Conservation (phyloP, 2,113 vertebrate species). For the Datnioides undecimradiatus region DNA sequence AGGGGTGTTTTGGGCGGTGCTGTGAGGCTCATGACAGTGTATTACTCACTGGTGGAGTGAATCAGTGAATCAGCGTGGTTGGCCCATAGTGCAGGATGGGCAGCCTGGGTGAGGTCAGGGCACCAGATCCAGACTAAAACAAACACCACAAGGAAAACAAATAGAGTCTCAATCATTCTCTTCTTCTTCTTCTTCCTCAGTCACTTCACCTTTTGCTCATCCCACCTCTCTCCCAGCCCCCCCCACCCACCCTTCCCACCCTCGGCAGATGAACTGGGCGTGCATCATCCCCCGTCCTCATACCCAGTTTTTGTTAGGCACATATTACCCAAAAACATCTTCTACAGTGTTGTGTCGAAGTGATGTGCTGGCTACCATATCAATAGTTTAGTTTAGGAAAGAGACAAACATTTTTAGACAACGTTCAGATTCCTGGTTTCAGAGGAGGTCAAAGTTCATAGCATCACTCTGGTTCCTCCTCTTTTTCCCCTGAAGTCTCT, state of each 20-base stretch:
- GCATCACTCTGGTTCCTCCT: slow-evolving; percentile 71
- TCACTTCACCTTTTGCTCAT: slow-evolving; percentile 17
- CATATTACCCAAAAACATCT: slow-evolving; percentile 88
- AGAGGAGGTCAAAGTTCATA: slow-evolving; percentile 65
- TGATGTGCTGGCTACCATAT: slow-evolving; percentile 95
- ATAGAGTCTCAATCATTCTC: slow-evolving; percentile 25
- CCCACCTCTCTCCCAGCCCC: slow-evolving; percentile 28
- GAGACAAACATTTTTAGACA: slow-evolving; percentile 74
- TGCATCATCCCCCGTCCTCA: slow-evolving; percentile 49
- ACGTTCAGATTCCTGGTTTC: slow-evolving; percentile 65
- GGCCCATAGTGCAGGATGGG: slow-evolving; percentile 84
- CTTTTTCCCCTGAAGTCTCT: slow-evolving; percentile 76
- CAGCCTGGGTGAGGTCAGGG: slow-evolving; percentile 78
- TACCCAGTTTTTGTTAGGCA: slow-evolving; percentile 85
- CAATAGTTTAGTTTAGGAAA: slow-evolving; percentile 87
- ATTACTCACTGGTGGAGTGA: slow-evolving; percentile 76
- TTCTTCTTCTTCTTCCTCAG: slow-evolving; percentile 16
- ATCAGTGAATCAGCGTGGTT: slow-evolving; percentile 77
- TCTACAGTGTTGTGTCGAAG: slow-evolving; percentile 99
- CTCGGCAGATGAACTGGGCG: slow-evolving; percentile 39
- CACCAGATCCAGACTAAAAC: slow-evolving; percentile 57
- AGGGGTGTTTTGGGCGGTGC: not conserved
- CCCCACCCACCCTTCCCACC: too few relatives aligned
- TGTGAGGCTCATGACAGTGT: slow-evolving; percentile 34
- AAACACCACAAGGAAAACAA: slow-evolving; percentile 48